These are phyloP conservation scores for Protonibea diacanthus DNA, from an alignment of 2,797 vertebrate species.

Conservation along the genomic window DNA sequence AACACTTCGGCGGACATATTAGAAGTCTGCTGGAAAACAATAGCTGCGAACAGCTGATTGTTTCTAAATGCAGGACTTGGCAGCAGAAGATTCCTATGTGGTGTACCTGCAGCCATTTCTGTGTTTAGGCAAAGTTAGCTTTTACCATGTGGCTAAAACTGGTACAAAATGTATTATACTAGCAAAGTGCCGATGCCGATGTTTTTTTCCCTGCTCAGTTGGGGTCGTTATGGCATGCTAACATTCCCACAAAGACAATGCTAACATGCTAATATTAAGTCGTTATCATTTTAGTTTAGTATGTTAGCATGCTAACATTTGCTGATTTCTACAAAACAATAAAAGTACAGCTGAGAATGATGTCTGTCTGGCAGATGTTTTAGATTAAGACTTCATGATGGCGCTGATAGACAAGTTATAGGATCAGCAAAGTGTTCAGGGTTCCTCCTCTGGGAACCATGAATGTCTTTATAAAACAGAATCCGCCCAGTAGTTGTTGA, in stretches of 20 bases:
- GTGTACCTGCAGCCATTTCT: slow-evolving; percentile 28
- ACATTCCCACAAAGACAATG: neutral
- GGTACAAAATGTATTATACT: neutral
- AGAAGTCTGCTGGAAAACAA: slow-evolving; percentile 46
- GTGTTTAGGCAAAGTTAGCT: slow-evolving; percentile 13
- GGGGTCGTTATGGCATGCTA: neutral
- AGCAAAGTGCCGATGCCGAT: neutral
- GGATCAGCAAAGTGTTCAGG: too few species aligned
- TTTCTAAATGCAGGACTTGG: slow-evolving; percentile 64
- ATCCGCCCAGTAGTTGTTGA: too few species aligned
- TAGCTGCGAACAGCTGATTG: slow-evolving; percentile 72
- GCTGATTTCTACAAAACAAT: neutral
- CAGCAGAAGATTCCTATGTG: slow-evolving; percentile 18
- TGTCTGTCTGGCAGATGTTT: too few species aligned
- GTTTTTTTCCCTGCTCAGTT: neutral
- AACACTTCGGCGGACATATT: slow-evolving; percentile 15
- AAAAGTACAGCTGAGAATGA: neutral
- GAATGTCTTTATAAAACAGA: neutral
- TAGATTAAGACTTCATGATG: too few species aligned
- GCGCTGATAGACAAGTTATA: too few species aligned
- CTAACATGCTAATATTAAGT: neutral
- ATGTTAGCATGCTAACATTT: neutral
- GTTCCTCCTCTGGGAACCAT: neutral
- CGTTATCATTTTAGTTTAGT: neutral
- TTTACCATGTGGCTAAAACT: neutral